Percentiles rank a stretch among this genome's conserved stretches.
These are phyloP conservation scores for Lycocorax pyrrhopterus DNA, from an alignment of 2,113 vertebrate species.

Conservation along the genomic window DNA sequence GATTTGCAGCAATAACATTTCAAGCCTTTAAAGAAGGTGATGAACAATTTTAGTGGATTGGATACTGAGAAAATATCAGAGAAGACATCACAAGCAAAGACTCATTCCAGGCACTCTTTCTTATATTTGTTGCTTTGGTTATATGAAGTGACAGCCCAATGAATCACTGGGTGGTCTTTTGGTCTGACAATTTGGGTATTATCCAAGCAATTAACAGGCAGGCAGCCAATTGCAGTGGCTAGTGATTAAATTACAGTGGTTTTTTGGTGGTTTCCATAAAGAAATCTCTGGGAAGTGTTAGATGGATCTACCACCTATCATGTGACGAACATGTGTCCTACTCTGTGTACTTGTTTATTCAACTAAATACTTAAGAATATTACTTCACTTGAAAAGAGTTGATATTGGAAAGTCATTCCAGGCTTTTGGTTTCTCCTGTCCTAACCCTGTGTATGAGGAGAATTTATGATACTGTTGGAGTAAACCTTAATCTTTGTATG, in stretches of 20 bases:
- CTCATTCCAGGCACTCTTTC: neutral
- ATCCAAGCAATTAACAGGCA: constrained; percentile 41
- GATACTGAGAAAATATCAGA: neutral
- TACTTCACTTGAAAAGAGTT: neutral
- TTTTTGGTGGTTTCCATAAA: constrained; percentile 35
- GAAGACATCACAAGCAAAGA: neutral
- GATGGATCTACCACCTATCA: neutral
- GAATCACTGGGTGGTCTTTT: constrained; percentile 44
- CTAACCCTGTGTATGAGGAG: neutral
- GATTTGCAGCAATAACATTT: neutral
- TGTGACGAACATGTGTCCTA: neutral
- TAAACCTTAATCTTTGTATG: neutral
- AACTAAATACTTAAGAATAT: neutral
- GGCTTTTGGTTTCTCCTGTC: neutral
- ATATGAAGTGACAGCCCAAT: constrained; percentile 55
- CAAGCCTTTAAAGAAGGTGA: neutral
- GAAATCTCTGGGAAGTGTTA: constrained; percentile 9
- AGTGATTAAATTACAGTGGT: constrained; percentile 37
- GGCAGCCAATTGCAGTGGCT: neutral
- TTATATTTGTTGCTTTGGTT: constrained; percentile 48
- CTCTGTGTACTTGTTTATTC: neutral
- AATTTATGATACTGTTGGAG: neutral
- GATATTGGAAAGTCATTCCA: neutral
- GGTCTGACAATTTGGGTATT: constrained; percentile 38
- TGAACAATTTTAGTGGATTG: neutral